A percentile compares a stretch with the other conserved stretches of the same genome.
Evolutionary conservation across 2,888 invertebrate species (phyloP).

Genomic region (Caenorhabditis sp.): DNA sequence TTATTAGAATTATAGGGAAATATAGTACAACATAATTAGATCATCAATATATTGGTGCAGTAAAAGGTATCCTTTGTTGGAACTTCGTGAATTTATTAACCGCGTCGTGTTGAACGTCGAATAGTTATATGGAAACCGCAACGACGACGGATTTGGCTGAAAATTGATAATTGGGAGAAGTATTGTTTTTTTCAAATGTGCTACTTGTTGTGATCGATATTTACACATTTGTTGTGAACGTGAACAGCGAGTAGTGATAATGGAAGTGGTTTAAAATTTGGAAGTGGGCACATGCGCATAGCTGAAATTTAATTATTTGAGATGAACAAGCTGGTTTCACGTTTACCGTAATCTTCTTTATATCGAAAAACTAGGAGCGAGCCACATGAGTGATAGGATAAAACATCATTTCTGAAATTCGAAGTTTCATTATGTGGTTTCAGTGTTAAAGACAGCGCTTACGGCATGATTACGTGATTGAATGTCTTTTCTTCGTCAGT

Average conservation of each 20-base stretch:
- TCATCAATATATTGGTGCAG: neutral
- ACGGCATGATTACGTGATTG: conserved; percentile 8
- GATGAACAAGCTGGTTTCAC: neutral
- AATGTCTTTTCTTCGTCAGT: conserved; percentile 8
- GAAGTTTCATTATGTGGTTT: no score
- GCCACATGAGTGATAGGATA: conserved; percentile 23
- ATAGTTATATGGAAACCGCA: no score
- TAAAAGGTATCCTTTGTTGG: neutral
- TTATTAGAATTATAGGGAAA: neutral
- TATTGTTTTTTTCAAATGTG: no score
- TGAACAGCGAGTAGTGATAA: conserved; percentile 10
- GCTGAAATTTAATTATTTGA: conserved; percentile 6
- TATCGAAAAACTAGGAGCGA: conserved; percentile 32
- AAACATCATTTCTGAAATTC: conserved; percentile 33
- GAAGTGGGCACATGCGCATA: conserved; percentile 23
- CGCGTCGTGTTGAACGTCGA: no score
- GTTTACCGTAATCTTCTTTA: conserved; percentile 29
- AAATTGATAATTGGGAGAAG: no score
- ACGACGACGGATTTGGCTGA: no score
- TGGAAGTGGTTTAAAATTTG: conserved; percentile 20
- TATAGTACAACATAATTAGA: neutral
- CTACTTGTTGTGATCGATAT: conserved; percentile 11
- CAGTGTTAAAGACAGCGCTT: no score
- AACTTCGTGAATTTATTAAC: no score
- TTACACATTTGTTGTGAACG: conserved; percentile 4